These are phyloP conservation scores for Scaptomyza caliginosa DNA, from an alignment of 2,888 invertebrate genomes.

Conservation along the genomic window DNA sequence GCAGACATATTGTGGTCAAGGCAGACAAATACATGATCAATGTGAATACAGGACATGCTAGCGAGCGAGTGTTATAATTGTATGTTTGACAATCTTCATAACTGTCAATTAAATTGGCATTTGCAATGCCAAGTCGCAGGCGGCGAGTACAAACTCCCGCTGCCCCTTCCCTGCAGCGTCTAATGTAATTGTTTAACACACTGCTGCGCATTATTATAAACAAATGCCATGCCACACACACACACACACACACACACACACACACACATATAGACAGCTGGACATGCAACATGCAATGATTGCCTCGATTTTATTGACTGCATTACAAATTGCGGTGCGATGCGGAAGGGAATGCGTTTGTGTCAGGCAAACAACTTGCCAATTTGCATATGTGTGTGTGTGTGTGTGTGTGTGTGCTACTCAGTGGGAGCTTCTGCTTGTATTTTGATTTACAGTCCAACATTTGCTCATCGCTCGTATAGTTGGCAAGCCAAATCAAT, in stretches of 20 bases:
- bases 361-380: conserved; percentile 34
- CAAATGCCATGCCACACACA: conserved; percentile 47
- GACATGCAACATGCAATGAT: conserved; percentile 54
- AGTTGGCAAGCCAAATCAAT: conserved; percentile 41
- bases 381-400: conserved; percentile 53
- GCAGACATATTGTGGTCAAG: conserved; percentile 25
- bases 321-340: conserved; percentile 40
- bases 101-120: conserved; percentile 77
- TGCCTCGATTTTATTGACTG: conserved; percentile 71
- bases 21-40: conserved; percentile 43
- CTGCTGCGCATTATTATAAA: conserved; percentile 70
- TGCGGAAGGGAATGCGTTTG: neutral
- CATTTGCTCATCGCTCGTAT: conserved; percentile 20
- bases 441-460: conserved; percentile 58
- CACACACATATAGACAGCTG: conserved; percentile 27
- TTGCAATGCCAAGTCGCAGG: conserved; percentile 40
- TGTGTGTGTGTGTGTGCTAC: neutral
- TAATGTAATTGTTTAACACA: conserved; percentile 74
- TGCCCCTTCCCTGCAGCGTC: conserved; percentile 9
- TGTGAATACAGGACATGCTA: conserved; percentile 49
- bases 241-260: conserved; percentile 17
- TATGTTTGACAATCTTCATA: conserved; percentile 79
- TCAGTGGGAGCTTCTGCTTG: conserved; percentile 30
- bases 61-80: conserved; percentile 68
- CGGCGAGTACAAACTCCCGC: neutral